Conservation (phyloP, 2,113 vertebrate species). For the Siniperca chuatsi region DNA sequence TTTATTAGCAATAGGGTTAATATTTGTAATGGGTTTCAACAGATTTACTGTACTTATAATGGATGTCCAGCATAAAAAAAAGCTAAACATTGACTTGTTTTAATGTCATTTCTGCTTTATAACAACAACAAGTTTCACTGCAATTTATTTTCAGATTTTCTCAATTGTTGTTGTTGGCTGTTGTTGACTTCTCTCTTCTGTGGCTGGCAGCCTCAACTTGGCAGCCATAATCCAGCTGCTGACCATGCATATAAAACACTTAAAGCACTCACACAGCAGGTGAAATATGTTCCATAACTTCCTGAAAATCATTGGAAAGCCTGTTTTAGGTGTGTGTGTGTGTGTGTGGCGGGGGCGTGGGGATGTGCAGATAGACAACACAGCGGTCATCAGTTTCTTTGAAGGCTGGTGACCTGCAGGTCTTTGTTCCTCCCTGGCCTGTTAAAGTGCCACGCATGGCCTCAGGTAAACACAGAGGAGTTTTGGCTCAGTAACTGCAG, state of each 20-base stretch:
- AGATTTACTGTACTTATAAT: not conserved
- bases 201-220: not conserved
- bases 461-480: constrained; percentile 8
- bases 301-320: not conserved
- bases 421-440: not conserved
- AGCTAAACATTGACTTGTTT: not conserved
- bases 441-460: not conserved
- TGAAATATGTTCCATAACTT: not conserved
- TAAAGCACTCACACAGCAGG: not conserved
- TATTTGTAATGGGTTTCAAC: not conserved
- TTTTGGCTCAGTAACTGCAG: not conserved
- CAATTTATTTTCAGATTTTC: not conserved
- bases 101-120: not conserved
- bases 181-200: not conserved
- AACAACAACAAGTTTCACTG: not conserved
- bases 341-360: no score
- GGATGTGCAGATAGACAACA: not conserved
- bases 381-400: not conserved
- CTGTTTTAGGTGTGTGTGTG: no score
- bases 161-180: not conserved
- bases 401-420: not conserved
- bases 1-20: not conserved
- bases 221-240: not conserved
- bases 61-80: not conserved
- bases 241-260: not conserved